Conservation (phyloP, 2,113 vertebrate species). For the Ageneiosus marmoratus region DNA sequence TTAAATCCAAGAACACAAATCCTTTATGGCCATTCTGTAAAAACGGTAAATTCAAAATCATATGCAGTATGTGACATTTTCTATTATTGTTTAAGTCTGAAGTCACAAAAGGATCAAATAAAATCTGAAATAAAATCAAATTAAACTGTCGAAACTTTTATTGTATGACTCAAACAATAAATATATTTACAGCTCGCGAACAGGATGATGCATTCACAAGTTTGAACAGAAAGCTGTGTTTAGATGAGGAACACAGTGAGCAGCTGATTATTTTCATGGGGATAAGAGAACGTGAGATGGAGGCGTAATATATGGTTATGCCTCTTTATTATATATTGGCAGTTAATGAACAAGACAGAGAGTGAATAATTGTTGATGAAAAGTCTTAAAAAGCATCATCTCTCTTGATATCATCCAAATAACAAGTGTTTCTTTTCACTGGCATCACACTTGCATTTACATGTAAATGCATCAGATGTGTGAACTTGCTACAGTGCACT, state of each 20-base stretch:
- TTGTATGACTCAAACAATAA: not conserved
- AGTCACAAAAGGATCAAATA: not conserved
- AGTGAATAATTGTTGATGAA: not conserved
- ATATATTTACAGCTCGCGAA: not conserved
- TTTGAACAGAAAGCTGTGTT: not conserved
- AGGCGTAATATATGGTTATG: not conserved
- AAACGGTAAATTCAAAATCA: conserved; percentile 15
- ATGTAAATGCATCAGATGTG: not conserved
- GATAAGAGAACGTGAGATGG: not conserved
- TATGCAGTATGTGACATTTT: not conserved
- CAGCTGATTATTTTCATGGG: not conserved
- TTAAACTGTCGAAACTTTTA: too few relatives aligned
- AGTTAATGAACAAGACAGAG: not conserved
- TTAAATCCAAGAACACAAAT: not conserved
- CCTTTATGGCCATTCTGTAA: not conserved
- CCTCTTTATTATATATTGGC: not conserved
- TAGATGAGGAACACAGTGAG: not conserved
- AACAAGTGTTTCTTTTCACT: not conserved
- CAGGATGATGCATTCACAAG: not conserved
- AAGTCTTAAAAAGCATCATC: not conserved
- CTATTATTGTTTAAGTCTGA: not conserved
- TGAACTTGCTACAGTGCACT: not conserved
- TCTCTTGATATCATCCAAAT: conserved; percentile 1
- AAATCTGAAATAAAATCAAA: not conserved
- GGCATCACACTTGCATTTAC: conserved; percentile 2